Evolutionary conservation across 2,113 vertebrate genomes (phyloP).

Genomic region (Zosterops japonicus): DNA sequence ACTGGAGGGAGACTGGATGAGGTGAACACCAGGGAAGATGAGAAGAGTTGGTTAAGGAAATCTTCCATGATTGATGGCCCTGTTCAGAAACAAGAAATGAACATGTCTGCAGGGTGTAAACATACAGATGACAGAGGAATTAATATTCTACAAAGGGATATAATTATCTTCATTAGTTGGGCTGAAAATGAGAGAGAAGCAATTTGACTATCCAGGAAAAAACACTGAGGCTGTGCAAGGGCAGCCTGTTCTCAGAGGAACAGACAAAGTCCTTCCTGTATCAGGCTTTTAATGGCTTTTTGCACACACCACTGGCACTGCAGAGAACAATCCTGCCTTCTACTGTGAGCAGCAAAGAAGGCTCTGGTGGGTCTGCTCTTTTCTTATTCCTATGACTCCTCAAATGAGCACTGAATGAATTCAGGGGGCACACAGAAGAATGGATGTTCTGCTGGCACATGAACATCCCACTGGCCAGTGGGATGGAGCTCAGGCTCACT

Average conservation of each 20-base stretch:
- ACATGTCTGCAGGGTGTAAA: constrained; percentile 20
- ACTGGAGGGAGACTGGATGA: not conserved
- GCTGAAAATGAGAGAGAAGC: constrained; percentile 8
- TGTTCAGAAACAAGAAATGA: not conserved
- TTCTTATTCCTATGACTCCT: not conserved
- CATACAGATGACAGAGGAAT: not conserved
- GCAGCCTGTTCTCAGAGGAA: not conserved
- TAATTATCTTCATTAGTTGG: not conserved
- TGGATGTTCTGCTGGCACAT: rapidly evolving
- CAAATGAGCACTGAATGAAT: not conserved
- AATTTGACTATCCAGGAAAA: not conserved
- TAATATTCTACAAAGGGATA: not conserved
- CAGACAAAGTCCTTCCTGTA: not conserved
- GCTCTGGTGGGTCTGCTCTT: not conserved
- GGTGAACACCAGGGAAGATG: not conserved
- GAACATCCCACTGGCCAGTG: not conserved
- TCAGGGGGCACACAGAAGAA: not conserved
- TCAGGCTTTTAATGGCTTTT: not conserved
- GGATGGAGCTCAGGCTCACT: not conserved
- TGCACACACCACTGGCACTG: not conserved
- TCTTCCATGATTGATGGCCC: not conserved
- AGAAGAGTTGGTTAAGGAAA: not conserved
- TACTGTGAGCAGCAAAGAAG: not conserved
- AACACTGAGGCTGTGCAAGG: not conserved
- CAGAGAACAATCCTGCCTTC: not conserved